Conservation (phyloP, 2,888 invertebrate genomes). For the Schizaphis graminum region DNA sequence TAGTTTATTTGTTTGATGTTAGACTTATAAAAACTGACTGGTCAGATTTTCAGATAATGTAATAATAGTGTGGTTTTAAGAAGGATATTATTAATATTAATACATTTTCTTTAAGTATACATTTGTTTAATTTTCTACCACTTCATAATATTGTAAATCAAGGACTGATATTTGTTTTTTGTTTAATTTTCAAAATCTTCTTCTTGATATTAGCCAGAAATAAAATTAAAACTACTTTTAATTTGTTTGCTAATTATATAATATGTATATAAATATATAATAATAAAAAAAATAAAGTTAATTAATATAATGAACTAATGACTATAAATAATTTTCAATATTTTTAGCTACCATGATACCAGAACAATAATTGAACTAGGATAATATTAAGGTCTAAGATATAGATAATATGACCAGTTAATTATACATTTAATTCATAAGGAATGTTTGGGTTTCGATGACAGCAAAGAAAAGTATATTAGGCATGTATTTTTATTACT, state of each 20-base stretch:
- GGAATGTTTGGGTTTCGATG: neutral
- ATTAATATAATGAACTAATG: neutral
- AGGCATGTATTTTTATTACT: neutral
- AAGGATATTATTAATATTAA: neutral
- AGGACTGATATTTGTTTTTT: neutral
- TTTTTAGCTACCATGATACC: neutral
- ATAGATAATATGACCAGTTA: neutral
- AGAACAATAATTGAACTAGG: neutral
- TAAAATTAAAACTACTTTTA: neutral
- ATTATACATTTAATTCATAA: neutral
- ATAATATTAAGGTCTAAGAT: neutral
- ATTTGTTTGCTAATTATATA: neutral
- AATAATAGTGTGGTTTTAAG: neutral
- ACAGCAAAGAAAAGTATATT: neutral
- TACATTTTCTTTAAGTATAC: neutral
- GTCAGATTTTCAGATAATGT: neutral
- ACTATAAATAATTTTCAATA: neutral
- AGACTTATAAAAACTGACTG: no score
- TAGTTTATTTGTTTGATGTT: neutral
- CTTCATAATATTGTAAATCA: neutral
- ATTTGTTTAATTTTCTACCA: neutral
- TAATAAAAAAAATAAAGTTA: neutral
- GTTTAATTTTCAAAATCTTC: neutral
- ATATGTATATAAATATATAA: neutral
- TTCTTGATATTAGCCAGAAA: neutral